Evolutionary conservation across 2,888 invertebrate species (phyloP).

Genomic region (Adelphocoris suturalis): DNA sequence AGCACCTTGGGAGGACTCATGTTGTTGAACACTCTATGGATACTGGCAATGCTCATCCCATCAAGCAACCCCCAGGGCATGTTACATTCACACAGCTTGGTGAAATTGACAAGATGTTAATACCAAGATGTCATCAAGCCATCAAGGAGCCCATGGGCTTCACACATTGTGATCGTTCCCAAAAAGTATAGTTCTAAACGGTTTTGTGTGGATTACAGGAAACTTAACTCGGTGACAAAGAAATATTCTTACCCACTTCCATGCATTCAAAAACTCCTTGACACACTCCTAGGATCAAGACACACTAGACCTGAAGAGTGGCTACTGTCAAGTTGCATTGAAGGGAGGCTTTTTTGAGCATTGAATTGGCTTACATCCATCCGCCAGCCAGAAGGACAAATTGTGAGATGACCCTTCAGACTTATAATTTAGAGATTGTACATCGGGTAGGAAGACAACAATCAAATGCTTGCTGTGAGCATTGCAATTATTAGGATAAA

Average conservation of each 20-base stretch:
- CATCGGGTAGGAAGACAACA: too few relatives aligned
- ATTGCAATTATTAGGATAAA: too few relatives aligned
- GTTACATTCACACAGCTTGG: neutral
- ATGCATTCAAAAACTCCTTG: constrained; percentile 1
- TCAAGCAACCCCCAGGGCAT: constrained; percentile 33
- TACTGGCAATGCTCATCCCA: too few relatives aligned
- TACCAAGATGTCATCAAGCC: constrained; percentile 27
- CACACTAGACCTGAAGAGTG: too few relatives aligned
- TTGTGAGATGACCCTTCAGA: too few relatives aligned
- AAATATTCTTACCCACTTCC: constrained; percentile 22
- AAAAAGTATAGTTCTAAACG: constrained; percentile 41
- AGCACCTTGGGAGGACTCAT: neutral
- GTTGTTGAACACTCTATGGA: constrained; percentile 37
- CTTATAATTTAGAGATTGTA: too few relatives aligned
- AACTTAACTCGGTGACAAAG: constrained; percentile 22
- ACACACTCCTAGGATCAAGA: neutral
- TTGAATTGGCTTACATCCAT: too few relatives aligned
- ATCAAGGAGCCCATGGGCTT: constrained; percentile 46
- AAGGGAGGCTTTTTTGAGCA: too few relatives aligned
- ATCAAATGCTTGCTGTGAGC: too few relatives aligned
- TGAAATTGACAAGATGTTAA: neutral
- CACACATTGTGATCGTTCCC: constrained; percentile 9
- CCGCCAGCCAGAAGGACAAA: too few relatives aligned
- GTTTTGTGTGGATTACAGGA: constrained; percentile 38
- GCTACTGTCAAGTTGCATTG: too few relatives aligned